Conservation (phyloP, 2,113 vertebrate genomes). For the Euleptes europaea region DNA sequence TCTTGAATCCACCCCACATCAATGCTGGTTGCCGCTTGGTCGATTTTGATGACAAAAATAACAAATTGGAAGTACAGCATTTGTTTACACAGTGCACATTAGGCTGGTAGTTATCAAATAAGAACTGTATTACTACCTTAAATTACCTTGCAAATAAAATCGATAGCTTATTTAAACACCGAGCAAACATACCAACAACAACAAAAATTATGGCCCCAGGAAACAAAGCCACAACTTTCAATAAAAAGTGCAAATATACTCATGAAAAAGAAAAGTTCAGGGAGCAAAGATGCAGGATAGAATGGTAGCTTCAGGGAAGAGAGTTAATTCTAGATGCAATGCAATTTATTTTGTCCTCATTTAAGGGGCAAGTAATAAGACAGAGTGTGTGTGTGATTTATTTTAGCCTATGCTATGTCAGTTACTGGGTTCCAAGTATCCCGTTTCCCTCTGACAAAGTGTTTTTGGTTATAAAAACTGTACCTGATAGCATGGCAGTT, state of each 20-base stretch:
- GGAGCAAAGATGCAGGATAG: not conserved
- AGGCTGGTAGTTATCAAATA: constrained; percentile 58
- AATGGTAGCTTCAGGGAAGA: not conserved
- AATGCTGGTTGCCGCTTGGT: constrained; percentile 3
- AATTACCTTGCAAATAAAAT: constrained; percentile 72
- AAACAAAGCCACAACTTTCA: constrained; percentile 45
- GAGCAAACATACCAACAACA: constrained; percentile 22
- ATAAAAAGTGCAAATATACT: constrained; percentile 38
- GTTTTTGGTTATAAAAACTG: constrained; percentile 32
- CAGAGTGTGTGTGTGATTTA: not conserved
- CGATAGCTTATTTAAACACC: constrained; percentile 70
- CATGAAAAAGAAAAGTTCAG: constrained; percentile 13
- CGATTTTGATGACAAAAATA: constrained; percentile 52
- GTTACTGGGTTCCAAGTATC: constrained; percentile 3
- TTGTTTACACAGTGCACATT: constrained; percentile 58
- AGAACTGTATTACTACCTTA: constrained; percentile 55
- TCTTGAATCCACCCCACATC: not conserved
- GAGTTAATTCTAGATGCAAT: not conserved
- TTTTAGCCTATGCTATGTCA: not conserved
- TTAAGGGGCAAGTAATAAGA: constrained; percentile 26
- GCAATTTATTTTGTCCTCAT: constrained; percentile 20
- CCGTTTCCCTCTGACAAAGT: constrained; percentile 35
- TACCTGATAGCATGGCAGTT: constrained; percentile 17
- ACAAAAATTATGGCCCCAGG: constrained; percentile 33
- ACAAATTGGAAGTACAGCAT: constrained; percentile 45